Evolutionary conservation across 2,113 vertebrate genomes (phyloP).

Genomic region (Peromyscus leucopus): DNA sequence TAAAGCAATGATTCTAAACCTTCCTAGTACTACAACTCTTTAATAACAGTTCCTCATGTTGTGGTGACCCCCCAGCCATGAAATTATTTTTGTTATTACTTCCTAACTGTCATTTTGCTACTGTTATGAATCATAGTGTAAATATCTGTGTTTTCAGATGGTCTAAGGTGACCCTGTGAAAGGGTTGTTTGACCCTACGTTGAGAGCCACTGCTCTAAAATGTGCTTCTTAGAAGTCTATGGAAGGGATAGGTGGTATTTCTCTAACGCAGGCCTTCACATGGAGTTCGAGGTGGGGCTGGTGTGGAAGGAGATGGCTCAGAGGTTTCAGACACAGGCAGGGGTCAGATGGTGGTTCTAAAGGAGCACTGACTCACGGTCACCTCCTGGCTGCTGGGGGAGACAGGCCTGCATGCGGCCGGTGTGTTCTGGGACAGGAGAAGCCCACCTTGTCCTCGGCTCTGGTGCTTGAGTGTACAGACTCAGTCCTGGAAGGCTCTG

Average conservation of each 20-base stretch:
- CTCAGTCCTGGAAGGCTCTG: neutral
- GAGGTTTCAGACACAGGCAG: neutral
- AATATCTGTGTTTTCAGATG: neutral
- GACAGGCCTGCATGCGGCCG: fast-evolving
- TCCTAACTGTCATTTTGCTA: neutral
- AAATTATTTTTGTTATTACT: neutral
- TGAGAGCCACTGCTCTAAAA: neutral
- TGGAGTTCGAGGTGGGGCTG: neutral
- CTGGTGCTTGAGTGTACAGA: neutral
- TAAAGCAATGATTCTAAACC: neutral
- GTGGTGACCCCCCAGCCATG: neutral
- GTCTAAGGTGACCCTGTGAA: neutral
- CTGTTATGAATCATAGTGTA: neutral
- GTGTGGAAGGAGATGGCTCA: neutral
- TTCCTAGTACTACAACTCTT: neutral
- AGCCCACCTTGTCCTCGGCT: neutral
- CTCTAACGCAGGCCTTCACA: neutral
- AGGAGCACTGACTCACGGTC: no score
- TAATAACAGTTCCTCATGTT: neutral
- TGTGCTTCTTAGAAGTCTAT: neutral
- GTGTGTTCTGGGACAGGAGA: neutral
- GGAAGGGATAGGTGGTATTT: neutral
- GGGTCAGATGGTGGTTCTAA: neutral
- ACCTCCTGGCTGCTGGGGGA: neutral
- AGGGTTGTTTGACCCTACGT: neutral